A percentile compares a stretch with the other conserved stretches of the same genome.
These are phyloP conservation scores for Tauraco erythrolophus DNA, from an alignment of 2,113 vertebrate species.

Conservation along the genomic window DNA sequence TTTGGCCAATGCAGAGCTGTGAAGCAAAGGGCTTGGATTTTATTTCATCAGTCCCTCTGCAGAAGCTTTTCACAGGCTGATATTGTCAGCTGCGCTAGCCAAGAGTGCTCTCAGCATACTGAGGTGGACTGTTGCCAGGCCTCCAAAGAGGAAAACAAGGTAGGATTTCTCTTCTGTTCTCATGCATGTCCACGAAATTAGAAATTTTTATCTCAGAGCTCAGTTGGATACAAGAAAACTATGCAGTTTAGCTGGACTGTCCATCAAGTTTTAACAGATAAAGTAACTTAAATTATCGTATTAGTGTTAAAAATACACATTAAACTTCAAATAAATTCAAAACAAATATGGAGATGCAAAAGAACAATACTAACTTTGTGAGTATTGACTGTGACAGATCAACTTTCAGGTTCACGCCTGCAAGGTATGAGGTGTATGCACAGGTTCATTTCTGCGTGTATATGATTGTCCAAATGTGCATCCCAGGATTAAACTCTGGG, in stretches of 20 bases:
- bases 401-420: not conserved
- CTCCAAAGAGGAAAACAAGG: not conserved
- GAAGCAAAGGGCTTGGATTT: not conserved
- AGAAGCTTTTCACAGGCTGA: not conserved
- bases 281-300: not conserved
- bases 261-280: not conserved
- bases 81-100: not conserved
- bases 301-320: not conserved
- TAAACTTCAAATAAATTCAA: not conserved
- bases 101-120: not conserved
- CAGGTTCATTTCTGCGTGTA: no score
- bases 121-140: not conserved
- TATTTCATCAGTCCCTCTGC: not conserved
- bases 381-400: not conserved
- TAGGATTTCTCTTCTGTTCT: not conserved
- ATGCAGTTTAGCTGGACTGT: not conserved
- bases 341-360: not conserved
- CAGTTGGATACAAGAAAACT: not conserved
- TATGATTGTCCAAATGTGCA: not conserved
- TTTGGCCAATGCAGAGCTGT: not conserved
- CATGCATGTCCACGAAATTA: not conserved
- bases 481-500: not conserved
- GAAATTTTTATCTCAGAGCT: not conserved
- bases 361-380: not conserved
- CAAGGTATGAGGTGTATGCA: no score